Percentiles rank a stretch among this genome's conserved stretches.
phyloP scores from a whole-genome alignment of 2,888 invertebrate genomes.

The Patella depressa region DNA sequence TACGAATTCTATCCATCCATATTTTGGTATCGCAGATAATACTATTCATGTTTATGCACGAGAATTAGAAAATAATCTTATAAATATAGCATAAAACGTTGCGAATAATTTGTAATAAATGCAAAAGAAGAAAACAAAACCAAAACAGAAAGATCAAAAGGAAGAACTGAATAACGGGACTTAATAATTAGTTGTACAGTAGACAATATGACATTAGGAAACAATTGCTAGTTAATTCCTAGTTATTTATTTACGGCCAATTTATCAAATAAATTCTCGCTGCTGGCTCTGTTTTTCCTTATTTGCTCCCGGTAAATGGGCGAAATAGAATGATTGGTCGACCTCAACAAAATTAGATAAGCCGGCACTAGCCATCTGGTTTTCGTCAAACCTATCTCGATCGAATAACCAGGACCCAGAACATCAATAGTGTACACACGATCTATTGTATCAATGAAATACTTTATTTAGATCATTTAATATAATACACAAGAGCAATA shows the following conservation, averaged over 20 bases:
- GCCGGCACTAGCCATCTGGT: conserved; percentile 47
- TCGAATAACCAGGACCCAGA: not conserved
- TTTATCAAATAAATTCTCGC: conserved; percentile 59
- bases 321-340: conserved; percentile 56
- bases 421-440: not conserved
- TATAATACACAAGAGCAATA: not conserved
- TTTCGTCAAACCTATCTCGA: conserved; percentile 40
- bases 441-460: not conserved
- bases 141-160: no score
- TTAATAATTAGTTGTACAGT: no score
- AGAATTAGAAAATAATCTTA: no score
- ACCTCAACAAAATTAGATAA: conserved; percentile 54
- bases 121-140: no score
- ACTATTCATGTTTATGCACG: no score
- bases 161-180: no score
- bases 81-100: no score
- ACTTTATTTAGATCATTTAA: not conserved
- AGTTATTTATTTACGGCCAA: conserved; percentile 58
- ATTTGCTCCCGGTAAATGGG: conserved; percentile 55
- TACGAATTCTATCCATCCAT: no score
- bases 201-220: no score
- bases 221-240: conserved; percentile 34
- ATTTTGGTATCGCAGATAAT: no score
- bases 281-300: conserved; percentile 55
- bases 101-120: no score